These are phyloP conservation scores for Anoplophora glabripennis DNA, from an alignment of 1,140 invertebrate genomes.

Conservation along the genomic window DNA sequence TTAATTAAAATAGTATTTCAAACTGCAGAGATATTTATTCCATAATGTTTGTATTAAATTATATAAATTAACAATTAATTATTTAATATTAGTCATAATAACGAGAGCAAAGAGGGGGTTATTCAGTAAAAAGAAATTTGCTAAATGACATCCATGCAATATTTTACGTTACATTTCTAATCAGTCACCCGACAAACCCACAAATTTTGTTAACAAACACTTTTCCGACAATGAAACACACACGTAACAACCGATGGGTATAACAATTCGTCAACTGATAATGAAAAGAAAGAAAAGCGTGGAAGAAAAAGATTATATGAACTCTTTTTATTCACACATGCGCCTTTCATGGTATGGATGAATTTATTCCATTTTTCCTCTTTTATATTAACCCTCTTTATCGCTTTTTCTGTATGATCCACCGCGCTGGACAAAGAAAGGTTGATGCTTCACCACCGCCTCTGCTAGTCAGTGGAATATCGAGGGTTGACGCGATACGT, in stretches of 20 bases:
- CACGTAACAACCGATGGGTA: slow-evolving; percentile 8
- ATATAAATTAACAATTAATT: too few species aligned
- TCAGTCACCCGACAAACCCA: slow-evolving; percentile 9
- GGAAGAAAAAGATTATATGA: slow-evolving; percentile 22
- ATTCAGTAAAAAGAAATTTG: too few species aligned
- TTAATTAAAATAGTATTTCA: too few species aligned
- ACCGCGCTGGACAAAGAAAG: not conserved
- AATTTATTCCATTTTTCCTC: slow-evolving; percentile 36
- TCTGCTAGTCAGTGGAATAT: too few species aligned
- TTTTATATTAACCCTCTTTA: slow-evolving; percentile 31
- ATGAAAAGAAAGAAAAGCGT: slow-evolving; percentile 19
- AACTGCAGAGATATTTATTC: too few species aligned
- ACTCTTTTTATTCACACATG: slow-evolving; percentile 35
- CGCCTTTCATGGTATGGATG: slow-evolving; percentile 30
- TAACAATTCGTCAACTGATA: slow-evolving; percentile 22
- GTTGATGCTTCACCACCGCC: too few species aligned
- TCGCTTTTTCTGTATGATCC: slow-evolving; percentile 21
- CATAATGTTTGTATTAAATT: too few species aligned
- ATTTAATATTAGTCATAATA: too few species aligned
- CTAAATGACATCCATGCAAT: too few species aligned
- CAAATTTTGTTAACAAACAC: slow-evolving; percentile 22
- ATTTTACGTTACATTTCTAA: too few species aligned
- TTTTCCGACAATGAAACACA: not conserved
- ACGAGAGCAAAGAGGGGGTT: too few species aligned
- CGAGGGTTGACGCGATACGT: too few species aligned